phyloP scores from a whole-genome alignment of 2,888 invertebrate genomes.

The Volucella bombylans region DNA sequence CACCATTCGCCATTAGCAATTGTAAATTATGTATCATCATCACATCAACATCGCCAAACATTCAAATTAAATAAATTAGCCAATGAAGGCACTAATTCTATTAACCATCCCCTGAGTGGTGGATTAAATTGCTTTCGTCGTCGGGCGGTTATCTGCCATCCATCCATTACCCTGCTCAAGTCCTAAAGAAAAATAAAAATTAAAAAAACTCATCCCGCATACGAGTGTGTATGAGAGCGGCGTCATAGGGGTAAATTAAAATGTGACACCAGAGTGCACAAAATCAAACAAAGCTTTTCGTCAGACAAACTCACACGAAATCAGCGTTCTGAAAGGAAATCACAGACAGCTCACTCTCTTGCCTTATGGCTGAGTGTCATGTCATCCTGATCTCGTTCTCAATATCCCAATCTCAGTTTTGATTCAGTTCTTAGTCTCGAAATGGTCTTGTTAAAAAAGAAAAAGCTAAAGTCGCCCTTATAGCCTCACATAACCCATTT shows the following conservation, averaged over 20 bases:
- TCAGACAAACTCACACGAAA: slow-evolving; percentile 4
- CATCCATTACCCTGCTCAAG: too few species aligned
- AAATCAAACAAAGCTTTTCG: slow-evolving; percentile 24
- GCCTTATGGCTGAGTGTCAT: too few species aligned
- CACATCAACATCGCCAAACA: slow-evolving; percentile 49
- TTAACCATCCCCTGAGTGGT: slow-evolving; percentile 38
- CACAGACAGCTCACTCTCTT: background rate
- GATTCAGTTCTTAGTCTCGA: background rate
- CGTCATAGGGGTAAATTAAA: slow-evolving; percentile 58
- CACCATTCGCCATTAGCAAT: too few species aligned
- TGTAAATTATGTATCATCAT: too few species aligned
- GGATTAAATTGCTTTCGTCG: slow-evolving; percentile 57
- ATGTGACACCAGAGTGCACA: slow-evolving; percentile 42
- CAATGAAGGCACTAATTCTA: slow-evolving; percentile 66
- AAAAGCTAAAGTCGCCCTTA: slow-evolving; percentile 56
- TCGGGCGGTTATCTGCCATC: slow-evolving; percentile 11
- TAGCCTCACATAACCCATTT: slow-evolving; percentile 7
- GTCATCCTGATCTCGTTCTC: too few species aligned
- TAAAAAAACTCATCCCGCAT: slow-evolving; percentile 42
- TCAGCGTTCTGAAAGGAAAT: slow-evolving; percentile 29
- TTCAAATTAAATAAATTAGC: slow-evolving; percentile 69
- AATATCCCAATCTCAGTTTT: slow-evolving; percentile 16
- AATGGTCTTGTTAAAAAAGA: background rate
- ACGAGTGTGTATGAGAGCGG: background rate
- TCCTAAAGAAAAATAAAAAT: background rate